Percentiles rank a stretch among this genome's conserved stretches.
phyloP scores from a whole-genome alignment of 2,113 vertebrate species.

The Petroica traversi region DNA sequence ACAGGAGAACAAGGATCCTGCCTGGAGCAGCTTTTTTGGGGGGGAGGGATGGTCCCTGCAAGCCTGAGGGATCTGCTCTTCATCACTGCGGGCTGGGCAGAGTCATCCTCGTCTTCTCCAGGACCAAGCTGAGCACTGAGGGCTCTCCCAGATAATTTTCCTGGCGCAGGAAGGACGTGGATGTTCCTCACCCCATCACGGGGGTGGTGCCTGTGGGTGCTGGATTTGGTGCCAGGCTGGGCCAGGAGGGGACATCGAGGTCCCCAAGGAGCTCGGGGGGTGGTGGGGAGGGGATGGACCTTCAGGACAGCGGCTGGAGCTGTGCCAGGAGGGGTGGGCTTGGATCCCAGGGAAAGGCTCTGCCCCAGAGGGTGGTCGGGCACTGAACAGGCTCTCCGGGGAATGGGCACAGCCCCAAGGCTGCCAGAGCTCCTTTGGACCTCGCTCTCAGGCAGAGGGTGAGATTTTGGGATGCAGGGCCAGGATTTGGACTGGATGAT shows the following conservation, averaged over 20 bases:
- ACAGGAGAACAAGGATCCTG: neutral
- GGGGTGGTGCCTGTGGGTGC: neutral
- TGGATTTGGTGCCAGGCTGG: neutral
- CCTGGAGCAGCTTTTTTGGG: neutral
- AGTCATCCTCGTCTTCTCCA: neutral
- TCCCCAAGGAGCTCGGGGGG: neutral
- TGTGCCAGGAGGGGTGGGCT: fast-evolving
- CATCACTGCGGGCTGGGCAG: neutral
- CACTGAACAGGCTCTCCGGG: neutral
- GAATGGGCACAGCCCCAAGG: fast-evolving
- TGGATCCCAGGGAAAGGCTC: neutral
- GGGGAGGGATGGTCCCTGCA: neutral
- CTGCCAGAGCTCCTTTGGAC: neutral
- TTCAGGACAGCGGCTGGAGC: neutral
- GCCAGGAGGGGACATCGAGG: fast-evolving
- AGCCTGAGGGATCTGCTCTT: neutral
- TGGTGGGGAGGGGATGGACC: neutral
- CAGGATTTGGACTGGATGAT: neutral
- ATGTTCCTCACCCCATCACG: neutral
- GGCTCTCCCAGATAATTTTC: neutral
- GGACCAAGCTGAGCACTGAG: neutral
- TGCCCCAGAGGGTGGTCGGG: neutral
- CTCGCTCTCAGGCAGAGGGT: fast-evolving
- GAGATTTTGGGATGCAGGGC: neutral
- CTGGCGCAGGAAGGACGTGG: fast-evolving